Base-by-base conservation (phyloP, 2,888 invertebrate species). In the Elgonia sp. region DNA sequence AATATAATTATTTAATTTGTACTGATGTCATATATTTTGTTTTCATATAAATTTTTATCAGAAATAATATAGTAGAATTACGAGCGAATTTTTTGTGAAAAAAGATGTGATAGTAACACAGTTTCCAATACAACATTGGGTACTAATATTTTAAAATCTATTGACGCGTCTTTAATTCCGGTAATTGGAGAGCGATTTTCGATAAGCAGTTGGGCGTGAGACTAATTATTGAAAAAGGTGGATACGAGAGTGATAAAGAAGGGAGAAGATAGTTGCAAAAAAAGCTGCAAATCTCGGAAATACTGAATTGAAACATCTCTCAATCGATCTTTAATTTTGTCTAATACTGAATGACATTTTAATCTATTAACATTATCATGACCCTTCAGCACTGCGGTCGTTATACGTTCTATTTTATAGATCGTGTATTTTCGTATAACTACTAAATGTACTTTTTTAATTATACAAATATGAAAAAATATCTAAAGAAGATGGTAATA, bases 161-260 rank as follows among this genome's bases (percentile, higher is more conserved):
- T 72, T 76, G 63, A 76, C 57, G 60, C 69, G 55, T 69, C 69
- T 81, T 86, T 62, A 63, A 86, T 60, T 62, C 63, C 37, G 18
- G 63, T 86, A 80, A 86, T 81, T 86, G 76, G 46, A 86, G 75
- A 62, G 85, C 62, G 69, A 85, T 80, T 60, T 75, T 29, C 57
- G 75, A 85, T 85, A 85, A 81, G 69, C 50, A 69, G 40, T 62
- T 62, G 50, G 69, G 14, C 20, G 55, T 42, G 20, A 75, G 29
- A 81, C 86, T 81, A 86, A 86, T 86, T 81, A 86, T 76, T 42
- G 42, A 72, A 46, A 65, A 79, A 57, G 77, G 65, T 29, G 46
- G 62, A 60, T 82, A 65, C 40, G 29, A 79, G 40, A n/a, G 18
- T 6, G 42, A 7, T 20, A 20, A 70, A 60, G 67, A 12, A 60